phyloP scores from a whole-genome alignment of 2,797 vertebrate genomes.

The Eulemur rubriventer region DNA sequence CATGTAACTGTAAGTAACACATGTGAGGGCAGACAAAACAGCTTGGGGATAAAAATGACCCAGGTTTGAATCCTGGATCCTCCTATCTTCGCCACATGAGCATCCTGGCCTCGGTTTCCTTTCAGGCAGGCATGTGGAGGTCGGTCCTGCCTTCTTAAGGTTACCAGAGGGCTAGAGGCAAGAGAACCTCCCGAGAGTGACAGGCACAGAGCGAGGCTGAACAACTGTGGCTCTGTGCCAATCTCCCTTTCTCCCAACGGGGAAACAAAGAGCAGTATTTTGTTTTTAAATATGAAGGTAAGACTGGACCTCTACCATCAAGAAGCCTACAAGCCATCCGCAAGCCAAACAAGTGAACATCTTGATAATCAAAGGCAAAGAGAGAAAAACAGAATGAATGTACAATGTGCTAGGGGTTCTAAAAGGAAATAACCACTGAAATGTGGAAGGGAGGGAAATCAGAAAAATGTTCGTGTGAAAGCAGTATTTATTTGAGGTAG shows the following conservation, averaged over 20 bases:
- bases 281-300: neutral
- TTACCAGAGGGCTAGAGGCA: neutral
- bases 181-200: neutral
- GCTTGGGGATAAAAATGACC: neutral
- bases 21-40: neutral
- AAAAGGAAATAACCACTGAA: neutral
- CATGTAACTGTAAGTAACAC: neutral
- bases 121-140: accelerated
- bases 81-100: neutral
- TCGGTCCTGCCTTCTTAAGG: neutral
- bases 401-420: neutral
- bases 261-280: neutral
- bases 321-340: neutral
- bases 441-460: neutral
- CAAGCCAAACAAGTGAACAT: neutral
- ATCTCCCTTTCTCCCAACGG: neutral
- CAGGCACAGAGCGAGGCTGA: neutral
- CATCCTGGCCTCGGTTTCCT: neutral
- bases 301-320: neutral
- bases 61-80: neutral
- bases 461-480: neutral
- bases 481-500: neutral
- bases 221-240: neutral
- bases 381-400: neutral
- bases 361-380: slow-evolving; percentile 1